Conservation (phyloP, 2,797 vertebrate genomes). For the Bryconaethiops microstoma region DNA sequence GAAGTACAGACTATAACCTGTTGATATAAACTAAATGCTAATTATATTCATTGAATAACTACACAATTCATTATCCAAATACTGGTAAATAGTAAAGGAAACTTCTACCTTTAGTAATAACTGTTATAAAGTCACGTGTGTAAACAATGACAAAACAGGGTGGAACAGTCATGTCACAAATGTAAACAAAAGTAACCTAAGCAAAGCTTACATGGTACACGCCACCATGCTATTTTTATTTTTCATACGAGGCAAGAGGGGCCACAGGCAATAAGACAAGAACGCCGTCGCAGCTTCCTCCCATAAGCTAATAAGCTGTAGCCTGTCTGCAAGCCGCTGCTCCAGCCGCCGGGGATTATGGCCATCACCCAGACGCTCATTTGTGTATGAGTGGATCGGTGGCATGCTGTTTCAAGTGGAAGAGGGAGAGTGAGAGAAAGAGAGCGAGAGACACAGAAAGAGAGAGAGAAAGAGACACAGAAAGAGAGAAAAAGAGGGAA, state of each 20-base stretch:
- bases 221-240: constrained; percentile 45
- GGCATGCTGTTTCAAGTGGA: constrained; percentile 52
- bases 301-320: constrained; percentile 60
- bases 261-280: constrained; percentile 42
- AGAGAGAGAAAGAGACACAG: constrained; percentile 31
- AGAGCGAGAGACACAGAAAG: constrained; percentile 35
- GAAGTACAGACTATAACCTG: not conserved
- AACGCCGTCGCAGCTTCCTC: constrained; percentile 36
- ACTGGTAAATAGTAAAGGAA: not conserved
- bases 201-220: constrained; percentile 13
- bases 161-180: constrained; percentile 15
- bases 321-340: constrained; percentile 35
- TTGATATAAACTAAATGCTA: not conserved
- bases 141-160: constrained; percentile 12
- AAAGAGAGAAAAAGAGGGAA: constrained; percentile 38
- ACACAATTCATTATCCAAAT: not conserved
- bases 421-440: constrained; percentile 39
- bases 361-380: constrained; percentile 58
- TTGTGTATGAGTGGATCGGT: constrained; percentile 60
- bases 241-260: constrained; percentile 29
- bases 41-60: not conserved
- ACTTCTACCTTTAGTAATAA: not conserved
- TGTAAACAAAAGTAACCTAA: constrained; percentile 26
- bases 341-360: constrained; percentile 54
- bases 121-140: not conserved